Conservation (phyloP, 92 coral and sea anemone species). For the Hydrozoanthus gracilis region DNA sequence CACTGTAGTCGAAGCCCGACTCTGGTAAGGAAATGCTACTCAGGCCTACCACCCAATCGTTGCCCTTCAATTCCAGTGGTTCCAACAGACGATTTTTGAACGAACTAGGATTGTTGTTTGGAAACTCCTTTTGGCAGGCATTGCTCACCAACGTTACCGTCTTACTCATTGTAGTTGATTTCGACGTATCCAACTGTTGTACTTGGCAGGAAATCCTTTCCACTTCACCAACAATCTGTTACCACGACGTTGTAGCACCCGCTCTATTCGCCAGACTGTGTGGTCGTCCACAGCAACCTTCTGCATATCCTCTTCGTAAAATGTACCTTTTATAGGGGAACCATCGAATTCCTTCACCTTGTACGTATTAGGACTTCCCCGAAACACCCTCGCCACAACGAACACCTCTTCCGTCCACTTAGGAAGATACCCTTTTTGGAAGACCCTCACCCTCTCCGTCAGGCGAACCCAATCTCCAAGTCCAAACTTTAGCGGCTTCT, state of each 20-base stretch:
- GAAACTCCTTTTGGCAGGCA: background rate
- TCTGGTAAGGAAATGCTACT: no score
- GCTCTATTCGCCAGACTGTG: conserved; percentile 19
- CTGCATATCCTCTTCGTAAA: no score
- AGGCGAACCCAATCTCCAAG: background rate
- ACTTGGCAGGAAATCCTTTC: conserved; percentile 22
- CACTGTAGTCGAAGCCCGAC: conserved; percentile 1
- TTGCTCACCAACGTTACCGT: no score
- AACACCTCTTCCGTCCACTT: no score
- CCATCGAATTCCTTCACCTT: no score
- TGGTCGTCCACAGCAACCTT: no score
- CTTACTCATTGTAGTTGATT: no score
- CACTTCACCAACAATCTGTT: background rate
- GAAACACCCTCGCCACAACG: background rate
- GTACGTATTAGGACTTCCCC: background rate
- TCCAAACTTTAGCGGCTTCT: background rate
- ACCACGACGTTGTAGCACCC: conserved; percentile 19
- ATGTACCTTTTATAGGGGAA: no score
- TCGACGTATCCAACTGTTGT: conserved; percentile 28
- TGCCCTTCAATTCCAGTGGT: no score
- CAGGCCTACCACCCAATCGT: no score
- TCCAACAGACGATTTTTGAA: background rate
- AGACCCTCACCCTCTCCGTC: conserved; percentile 6
- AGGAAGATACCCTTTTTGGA: no score
- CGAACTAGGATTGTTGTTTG: background rate